Conservation (phyloP, 1,140 invertebrate species). For the Lysiphlebus fabarum region DNA sequence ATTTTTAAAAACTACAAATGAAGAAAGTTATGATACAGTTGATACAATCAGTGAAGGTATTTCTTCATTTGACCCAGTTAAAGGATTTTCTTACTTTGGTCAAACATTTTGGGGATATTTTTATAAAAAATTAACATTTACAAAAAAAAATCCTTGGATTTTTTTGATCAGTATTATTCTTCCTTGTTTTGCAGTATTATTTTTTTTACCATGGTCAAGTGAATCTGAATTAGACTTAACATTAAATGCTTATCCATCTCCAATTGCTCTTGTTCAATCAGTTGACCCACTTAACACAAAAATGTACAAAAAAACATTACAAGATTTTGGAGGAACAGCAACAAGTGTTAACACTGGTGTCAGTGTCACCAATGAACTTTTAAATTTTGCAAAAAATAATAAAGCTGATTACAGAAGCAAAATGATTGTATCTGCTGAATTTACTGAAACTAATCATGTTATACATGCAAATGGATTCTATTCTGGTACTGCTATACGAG, state of each 20-base stretch:
- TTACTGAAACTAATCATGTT: constrained; percentile 32
- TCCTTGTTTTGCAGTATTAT: constrained; percentile 40
- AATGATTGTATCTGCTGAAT: constrained; percentile 44
- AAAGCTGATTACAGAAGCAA: constrained; percentile 42
- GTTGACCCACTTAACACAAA: constrained; percentile 26
- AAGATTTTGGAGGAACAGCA: constrained; percentile 22
- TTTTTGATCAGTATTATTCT: constrained; percentile 37
- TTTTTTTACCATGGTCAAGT: constrained; percentile 25
- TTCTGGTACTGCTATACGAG: constrained; percentile 42
- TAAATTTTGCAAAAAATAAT: constrained; percentile 34
- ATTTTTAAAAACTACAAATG: constrained; percentile 62
- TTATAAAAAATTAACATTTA: constrained; percentile 43
- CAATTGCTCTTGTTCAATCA: constrained; percentile 36
- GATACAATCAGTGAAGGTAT: constrained; percentile 33
- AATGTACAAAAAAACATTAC: constrained; percentile 31
- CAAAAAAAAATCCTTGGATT: constrained; percentile 37
- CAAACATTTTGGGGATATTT: constrained; percentile 41
- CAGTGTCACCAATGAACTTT: constrained; percentile 32
- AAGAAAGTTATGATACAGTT: constrained; percentile 34
- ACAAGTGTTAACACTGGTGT: constrained; percentile 6
- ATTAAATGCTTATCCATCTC: constrained; percentile 22
- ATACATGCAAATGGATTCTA: constrained; percentile 41
- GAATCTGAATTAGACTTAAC: neutral
- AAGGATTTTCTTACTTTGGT: constrained; percentile 32
- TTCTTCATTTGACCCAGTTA: constrained; percentile 32